These are phyloP conservation scores for Arenaria interpres DNA, from an alignment of 2,113 vertebrate genomes.

Conservation along the genomic window DNA sequence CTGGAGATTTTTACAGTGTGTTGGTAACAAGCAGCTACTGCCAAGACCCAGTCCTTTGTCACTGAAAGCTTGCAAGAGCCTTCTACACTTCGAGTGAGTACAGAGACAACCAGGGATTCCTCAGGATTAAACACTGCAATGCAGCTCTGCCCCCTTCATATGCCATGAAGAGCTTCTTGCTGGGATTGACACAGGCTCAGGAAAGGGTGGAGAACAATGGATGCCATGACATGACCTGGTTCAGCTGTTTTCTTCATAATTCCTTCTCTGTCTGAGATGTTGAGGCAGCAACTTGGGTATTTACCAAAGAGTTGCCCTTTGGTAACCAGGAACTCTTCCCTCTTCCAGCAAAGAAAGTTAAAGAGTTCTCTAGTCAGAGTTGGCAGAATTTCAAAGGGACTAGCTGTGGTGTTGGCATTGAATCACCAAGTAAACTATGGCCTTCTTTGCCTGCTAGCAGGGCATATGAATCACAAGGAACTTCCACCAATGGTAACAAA, in stretches of 20 bases:
- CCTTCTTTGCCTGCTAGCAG: not conserved
- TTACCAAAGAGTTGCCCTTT: constrained; percentile 12
- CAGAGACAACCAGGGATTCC: not conserved
- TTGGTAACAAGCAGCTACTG: constrained; percentile 13
- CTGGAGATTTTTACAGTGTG: constrained; percentile 23
- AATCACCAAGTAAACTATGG: not conserved
- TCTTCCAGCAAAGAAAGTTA: not conserved
- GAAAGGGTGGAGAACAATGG: not conserved
- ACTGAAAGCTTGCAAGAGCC: not conserved
- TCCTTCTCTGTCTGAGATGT: not conserved
- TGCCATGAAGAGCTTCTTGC: not conserved
- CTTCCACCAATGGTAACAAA: not conserved
- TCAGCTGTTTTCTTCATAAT: not conserved
- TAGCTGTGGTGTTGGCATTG: not conserved
- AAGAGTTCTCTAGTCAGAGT: not conserved
- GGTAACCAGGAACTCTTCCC: constrained; percentile 24
- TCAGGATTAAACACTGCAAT: constrained; percentile 30
- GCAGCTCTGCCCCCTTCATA: not conserved
- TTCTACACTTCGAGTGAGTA: not conserved
- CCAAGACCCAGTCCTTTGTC: not conserved
- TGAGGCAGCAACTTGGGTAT: not conserved
- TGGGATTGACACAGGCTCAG: not conserved
- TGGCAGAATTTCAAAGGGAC: not conserved
- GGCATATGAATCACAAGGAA: not conserved
- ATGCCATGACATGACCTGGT: not conserved